Evolutionary conservation across 2,113 vertebrate genomes (phyloP).

Genomic region (Myiagra hebetior): DNA sequence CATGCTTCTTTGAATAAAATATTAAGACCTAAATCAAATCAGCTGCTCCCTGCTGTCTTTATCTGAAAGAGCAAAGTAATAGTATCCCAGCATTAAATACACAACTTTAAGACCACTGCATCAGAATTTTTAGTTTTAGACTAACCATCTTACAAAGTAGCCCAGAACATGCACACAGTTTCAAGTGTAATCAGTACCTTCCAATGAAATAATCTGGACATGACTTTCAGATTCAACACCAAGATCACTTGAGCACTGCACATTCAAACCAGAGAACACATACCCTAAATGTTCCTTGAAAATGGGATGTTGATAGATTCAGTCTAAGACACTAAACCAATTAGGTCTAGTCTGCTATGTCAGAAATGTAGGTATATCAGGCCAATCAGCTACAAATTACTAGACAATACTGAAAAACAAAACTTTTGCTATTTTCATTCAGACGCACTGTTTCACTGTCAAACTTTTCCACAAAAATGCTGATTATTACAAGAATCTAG

Average conservation of each 20-base stretch:
- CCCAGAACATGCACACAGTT: slow-evolving; percentile 25
- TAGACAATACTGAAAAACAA: neutral
- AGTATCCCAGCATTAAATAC: neutral
- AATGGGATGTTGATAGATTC: slow-evolving; percentile 57
- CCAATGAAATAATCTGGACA: slow-evolving; percentile 68
- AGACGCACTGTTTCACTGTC: neutral
- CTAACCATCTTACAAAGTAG: slow-evolving; percentile 5
- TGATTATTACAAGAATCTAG: neutral
- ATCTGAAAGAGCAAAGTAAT: slow-evolving; percentile 27
- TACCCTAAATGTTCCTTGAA: slow-evolving; percentile 72
- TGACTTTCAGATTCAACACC: slow-evolving; percentile 59
- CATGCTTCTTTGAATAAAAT: neutral
- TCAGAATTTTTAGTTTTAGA: slow-evolving; percentile 18
- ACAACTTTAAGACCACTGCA: slow-evolving; percentile 50
- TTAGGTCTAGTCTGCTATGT: slow-evolving; percentile 18
- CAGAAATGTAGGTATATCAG: neutral
- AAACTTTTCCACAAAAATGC: slow-evolving; percentile 4
- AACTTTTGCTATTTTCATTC: slow-evolving; percentile 16
- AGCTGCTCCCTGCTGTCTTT: slow-evolving; percentile 21
- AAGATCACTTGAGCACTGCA: slow-evolving; percentile 26
- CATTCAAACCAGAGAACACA: slow-evolving; percentile 58
- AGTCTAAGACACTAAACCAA: slow-evolving; percentile 12
- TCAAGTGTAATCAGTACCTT: slow-evolving; percentile 50
- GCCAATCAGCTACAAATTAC: slow-evolving; percentile 33
- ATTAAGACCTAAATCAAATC: slow-evolving; percentile 23